Conservation (phyloP, 2,797 vertebrate species). For the Botia kubotai region DNA sequence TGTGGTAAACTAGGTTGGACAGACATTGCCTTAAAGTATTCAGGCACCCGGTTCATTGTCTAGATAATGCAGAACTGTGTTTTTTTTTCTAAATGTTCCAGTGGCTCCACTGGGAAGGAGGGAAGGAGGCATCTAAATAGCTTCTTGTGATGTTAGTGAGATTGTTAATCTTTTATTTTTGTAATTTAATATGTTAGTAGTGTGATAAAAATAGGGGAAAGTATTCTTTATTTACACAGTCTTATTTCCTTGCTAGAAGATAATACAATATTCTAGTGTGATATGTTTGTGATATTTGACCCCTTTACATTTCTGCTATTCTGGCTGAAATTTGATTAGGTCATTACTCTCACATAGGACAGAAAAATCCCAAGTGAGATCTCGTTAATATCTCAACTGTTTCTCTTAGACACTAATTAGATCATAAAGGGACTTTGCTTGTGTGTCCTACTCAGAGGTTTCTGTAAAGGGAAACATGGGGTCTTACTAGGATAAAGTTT, state of each 20-base stretch:
- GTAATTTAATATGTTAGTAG: neutral
- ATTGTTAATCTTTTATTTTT: neutral
- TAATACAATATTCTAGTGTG: neutral
- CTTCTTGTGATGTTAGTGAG: neutral
- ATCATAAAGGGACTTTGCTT: neutral
- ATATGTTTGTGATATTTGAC: neutral
- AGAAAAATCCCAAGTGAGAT: neutral
- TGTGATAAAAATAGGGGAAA: neutral
- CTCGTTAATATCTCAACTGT: neutral
- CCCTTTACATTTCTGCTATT: neutral
- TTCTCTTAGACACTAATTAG: neutral
- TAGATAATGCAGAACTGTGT: neutral
- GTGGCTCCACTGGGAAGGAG: neutral
- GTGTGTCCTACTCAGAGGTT: neutral
- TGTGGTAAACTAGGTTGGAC: slow-evolving; percentile 9
- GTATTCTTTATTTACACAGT: neutral
- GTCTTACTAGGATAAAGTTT: no score
- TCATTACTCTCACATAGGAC: neutral
- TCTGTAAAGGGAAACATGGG: neutral
- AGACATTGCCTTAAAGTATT: neutral
- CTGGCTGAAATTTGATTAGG: neutral
- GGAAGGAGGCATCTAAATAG: neutral
- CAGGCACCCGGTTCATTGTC: neutral
- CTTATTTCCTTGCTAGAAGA: neutral
- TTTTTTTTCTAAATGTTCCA: neutral